phyloP scores from a whole-genome alignment of 2,888 invertebrate genomes.

The Trilocha varians region DNA sequence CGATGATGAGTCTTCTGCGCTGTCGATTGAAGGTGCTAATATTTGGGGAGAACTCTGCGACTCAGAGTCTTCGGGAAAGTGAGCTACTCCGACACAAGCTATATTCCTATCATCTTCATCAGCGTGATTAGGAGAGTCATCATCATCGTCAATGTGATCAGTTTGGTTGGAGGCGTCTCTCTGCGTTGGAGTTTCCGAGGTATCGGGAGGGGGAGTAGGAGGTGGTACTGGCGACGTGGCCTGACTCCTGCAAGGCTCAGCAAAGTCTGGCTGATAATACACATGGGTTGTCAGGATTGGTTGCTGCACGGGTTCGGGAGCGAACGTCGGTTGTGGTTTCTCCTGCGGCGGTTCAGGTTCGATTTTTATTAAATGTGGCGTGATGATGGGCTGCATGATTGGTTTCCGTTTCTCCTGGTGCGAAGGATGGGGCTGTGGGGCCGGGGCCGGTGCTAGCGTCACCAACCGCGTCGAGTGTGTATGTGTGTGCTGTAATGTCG shows the following conservation, averaged over 20 bases:
- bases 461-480: slow-evolving; percentile 79
- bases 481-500: slow-evolving; percentile 78
- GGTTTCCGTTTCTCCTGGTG: slow-evolving; percentile 58
- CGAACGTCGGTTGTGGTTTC: slow-evolving; percentile 52
- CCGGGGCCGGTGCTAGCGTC: slow-evolving; percentile 75
- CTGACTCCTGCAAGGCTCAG: slow-evolving; percentile 67
- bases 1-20: slow-evolving; percentile 56
- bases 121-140: slow-evolving; percentile 67
- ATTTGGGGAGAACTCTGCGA: slow-evolving; percentile 26
- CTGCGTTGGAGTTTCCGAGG: slow-evolving; percentile 77
- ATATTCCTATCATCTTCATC: slow-evolving; percentile 62
- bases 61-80: slow-evolving; percentile 49
- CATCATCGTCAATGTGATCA: slow-evolving; percentile 82
- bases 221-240: slow-evolving; percentile 76
- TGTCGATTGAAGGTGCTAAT: slow-evolving; percentile 39
- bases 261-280: slow-evolving; percentile 70
- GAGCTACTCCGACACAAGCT: slow-evolving; percentile 64
- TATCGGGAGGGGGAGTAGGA: slow-evolving; percentile 64
- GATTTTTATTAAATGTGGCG: slow-evolving; percentile 78
- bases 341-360: slow-evolving; percentile 76
- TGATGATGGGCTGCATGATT: slow-evolving; percentile 61
- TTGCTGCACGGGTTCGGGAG: slow-evolving; percentile 64
- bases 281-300: slow-evolving; percentile 71
- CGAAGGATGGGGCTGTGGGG: slow-evolving; percentile 46
- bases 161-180: slow-evolving; percentile 88